Conservation (phyloP, 2,797 vertebrate species). For the Gymnothorax javanicus region DNA sequence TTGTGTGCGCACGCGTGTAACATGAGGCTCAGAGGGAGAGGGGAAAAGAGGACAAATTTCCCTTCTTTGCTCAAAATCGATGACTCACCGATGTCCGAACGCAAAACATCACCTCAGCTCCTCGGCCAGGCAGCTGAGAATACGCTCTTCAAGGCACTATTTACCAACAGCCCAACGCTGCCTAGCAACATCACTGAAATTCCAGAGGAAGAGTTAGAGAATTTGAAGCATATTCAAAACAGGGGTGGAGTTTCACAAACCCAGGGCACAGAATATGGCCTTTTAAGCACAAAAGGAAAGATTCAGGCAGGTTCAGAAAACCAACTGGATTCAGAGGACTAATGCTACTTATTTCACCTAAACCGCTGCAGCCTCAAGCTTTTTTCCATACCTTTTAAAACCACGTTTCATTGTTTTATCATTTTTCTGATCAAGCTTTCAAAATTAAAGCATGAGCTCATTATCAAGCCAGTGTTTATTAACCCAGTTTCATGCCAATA, state of each 20-base stretch:
- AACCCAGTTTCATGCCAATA: background rate
- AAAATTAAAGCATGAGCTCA: background rate
- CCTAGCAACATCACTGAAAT: conserved; percentile 61
- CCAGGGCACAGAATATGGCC: conserved; percentile 27
- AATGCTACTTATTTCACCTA: background rate
- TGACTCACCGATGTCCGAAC: conserved; percentile 42
- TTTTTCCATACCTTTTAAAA: background rate
- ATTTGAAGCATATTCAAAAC: conserved; percentile 18
- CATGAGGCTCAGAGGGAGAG: background rate
- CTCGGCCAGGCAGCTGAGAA: conserved; percentile 44
- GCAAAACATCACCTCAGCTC: conserved; percentile 21
- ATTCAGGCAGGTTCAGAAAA: conserved; percentile 9
- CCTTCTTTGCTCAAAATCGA: background rate
- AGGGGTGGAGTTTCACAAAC: conserved; percentile 20
- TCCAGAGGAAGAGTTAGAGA: conserved; percentile 18
- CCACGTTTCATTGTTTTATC: background rate
- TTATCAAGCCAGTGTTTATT: background rate
- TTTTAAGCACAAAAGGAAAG: conserved; percentile 46
- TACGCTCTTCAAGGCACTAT: conserved; percentile 48
- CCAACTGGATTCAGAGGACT: background rate
- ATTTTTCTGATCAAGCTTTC: background rate
- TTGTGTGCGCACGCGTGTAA: background rate
- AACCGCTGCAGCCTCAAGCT: background rate
- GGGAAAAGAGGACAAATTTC: background rate
- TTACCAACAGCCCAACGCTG: conserved; percentile 57